Conservation (phyloP, 2,888 invertebrate species). For the Lasioglossum villosulum region DNA sequence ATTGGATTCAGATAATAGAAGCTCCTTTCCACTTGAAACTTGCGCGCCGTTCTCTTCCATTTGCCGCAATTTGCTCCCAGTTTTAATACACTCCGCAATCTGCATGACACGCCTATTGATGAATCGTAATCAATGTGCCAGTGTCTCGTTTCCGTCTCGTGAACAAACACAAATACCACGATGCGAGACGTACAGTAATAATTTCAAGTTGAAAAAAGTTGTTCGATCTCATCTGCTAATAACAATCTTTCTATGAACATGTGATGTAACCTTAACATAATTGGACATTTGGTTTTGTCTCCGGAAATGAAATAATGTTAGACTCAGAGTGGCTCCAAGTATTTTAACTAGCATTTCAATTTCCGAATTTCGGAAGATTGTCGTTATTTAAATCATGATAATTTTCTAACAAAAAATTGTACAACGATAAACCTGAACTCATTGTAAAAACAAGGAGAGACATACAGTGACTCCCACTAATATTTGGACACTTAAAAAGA, state of each 20-base stretch:
- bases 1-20: background rate
- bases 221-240: background rate
- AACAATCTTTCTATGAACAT: background rate
- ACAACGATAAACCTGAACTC: too few species aligned
- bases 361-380: background rate
- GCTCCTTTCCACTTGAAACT: background rate
- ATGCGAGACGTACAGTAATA: background rate
- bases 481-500: too few species aligned
- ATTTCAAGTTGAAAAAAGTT: background rate
- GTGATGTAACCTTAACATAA: background rate
- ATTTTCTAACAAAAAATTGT: too few species aligned
- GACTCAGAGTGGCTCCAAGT: background rate
- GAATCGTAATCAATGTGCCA: background rate
- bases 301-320: background rate
- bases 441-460: too few species aligned
- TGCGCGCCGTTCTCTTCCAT: background rate
- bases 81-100: background rate
- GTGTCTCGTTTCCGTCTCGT: background rate
- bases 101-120: background rate
- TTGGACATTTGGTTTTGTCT: background rate
- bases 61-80: background rate
- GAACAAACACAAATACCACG: background rate
- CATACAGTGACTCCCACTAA: too few species aligned
- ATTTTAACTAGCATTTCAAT: background rate
- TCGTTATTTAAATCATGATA: background rate